Percentiles rank a stretch among this genome's conserved stretches.
These are phyloP conservation scores for Lochmaea capreae DNA, from an alignment of 2,888 invertebrate species.

Conservation along the genomic window DNA sequence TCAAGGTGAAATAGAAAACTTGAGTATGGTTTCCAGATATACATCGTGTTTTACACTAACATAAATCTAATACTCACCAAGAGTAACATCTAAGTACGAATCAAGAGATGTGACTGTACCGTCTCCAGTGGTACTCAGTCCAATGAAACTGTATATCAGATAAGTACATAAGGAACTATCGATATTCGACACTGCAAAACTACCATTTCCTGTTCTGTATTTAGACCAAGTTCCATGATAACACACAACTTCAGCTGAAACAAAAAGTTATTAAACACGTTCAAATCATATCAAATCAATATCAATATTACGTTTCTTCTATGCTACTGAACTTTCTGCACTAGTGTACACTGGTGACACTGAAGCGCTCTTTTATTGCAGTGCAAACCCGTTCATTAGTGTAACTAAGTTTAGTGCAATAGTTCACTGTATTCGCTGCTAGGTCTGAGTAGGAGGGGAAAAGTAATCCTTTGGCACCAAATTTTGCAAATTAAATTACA, in stretches of 20 bases:
- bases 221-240: slow-evolving; percentile 84
- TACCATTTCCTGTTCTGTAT: slow-evolving; percentile 74
- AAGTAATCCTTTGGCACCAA: too few species aligned
- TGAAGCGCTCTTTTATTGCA: too few species aligned
- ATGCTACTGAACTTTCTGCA: too few species aligned
- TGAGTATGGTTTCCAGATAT: not conserved
- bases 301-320: too few species aligned
- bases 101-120: slow-evolving; percentile 36
- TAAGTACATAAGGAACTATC: slow-evolving; percentile 80
- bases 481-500: too few species aligned
- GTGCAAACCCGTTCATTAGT: too few species aligned
- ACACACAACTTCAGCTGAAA: slow-evolving; percentile 74
- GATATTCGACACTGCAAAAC: slow-evolving; percentile 75
- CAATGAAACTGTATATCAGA: slow-evolving; percentile 79
- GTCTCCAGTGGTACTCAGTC: slow-evolving; percentile 24
- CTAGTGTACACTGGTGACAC: too few species aligned
- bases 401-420: too few species aligned
- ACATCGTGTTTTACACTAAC: not conserved
- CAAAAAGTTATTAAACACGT: slow-evolving; percentile 34
- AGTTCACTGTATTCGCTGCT: too few species aligned
- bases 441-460: too few species aligned
- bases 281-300: not conserved
- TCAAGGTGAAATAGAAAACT: too few species aligned
- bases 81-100: slow-evolving; percentile 39
- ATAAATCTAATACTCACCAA: slow-evolving; percentile 34